Conservation (phyloP, 2,113 vertebrate genomes). For the Mobula hypostoma region DNA sequence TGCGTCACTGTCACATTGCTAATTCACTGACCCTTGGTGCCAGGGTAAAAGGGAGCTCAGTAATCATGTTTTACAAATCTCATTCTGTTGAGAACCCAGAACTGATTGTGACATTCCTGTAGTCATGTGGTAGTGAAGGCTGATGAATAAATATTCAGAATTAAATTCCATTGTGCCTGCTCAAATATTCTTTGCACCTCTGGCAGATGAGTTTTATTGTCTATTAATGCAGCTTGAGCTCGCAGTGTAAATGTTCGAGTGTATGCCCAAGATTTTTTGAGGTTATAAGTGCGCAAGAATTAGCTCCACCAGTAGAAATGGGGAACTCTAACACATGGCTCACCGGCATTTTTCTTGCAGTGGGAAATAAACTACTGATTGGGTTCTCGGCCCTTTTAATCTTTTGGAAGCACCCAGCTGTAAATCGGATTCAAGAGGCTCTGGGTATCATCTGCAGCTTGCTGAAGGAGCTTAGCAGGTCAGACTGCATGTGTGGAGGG, state of each 20-base stretch:
- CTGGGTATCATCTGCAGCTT: not conserved
- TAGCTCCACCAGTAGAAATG: not conserved
- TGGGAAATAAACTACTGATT: not conserved
- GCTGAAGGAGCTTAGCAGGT: too few relatives aligned
- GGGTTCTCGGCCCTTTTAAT: not conserved
- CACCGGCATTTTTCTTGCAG: not conserved
- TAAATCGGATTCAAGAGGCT: not conserved
- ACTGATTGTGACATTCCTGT: slow-evolving; percentile 5
- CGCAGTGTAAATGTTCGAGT: slow-evolving; percentile 14
- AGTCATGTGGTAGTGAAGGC: not conserved
- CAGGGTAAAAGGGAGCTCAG: not conserved
- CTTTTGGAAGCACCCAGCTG: not conserved
- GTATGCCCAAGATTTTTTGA: slow-evolving; percentile 1
- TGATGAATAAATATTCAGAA: not conserved
- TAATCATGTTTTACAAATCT: not conserved
- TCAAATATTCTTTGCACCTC: slow-evolving; percentile 35
- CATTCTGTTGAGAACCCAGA: not conserved
- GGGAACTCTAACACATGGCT: not conserved
- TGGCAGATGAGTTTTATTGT: not conserved
- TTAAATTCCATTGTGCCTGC: not conserved
- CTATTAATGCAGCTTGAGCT: slow-evolving; percentile 10
- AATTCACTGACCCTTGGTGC: not conserved
- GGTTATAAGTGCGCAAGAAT: not conserved
- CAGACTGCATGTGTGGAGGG: too few relatives aligned
- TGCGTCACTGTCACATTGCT: not conserved